A percentile compares a stretch with the other conserved stretches of the same genome.
These are phyloP conservation scores for Atrina japonica DNA, from an alignment of 2,888 invertebrate genomes.

Conservation along the genomic window DNA sequence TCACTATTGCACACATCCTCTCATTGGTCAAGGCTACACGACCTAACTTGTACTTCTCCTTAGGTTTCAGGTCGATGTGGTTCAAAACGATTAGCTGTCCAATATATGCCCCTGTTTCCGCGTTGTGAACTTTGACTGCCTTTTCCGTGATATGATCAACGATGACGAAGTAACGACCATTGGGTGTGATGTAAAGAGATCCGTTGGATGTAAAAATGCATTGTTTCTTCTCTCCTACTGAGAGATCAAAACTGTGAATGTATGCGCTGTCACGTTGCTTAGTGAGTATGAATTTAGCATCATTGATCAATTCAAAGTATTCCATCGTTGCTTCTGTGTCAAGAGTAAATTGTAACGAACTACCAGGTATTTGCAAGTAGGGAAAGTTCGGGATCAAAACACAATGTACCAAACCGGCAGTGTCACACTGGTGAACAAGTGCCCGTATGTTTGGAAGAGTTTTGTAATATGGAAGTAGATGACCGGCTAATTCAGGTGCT, in stretches of 20 bases:
- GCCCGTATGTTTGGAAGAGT: conserved; percentile 73
- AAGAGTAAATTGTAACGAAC: conserved; percentile 73
- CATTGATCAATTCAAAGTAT: conserved; percentile 61
- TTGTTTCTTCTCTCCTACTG: conserved; percentile 66
- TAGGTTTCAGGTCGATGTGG: conserved; percentile 71
- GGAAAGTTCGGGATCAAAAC: conserved; percentile 77
- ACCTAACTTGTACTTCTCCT: conserved; percentile 72
- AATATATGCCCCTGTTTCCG: conserved; percentile 71
- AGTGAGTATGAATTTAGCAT: conserved; percentile 64
- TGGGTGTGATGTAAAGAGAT: conserved; percentile 73
- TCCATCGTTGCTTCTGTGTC: conserved; percentile 57
- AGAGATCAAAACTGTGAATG: conserved; percentile 72
- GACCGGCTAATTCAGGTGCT: conserved; percentile 77
- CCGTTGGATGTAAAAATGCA: conserved; percentile 75
- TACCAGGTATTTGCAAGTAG: conserved; percentile 76
- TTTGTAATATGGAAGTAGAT: conserved; percentile 76
- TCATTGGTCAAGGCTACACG: conserved; percentile 68
- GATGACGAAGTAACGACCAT: conserved; percentile 69
- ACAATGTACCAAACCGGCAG: conserved; percentile 71
- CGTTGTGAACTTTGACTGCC: conserved; percentile 75
- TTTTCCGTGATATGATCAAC: conserved; percentile 77
- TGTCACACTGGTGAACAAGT: conserved; percentile 77
- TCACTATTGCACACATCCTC: conserved; percentile 71
- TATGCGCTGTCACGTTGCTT: conserved; percentile 68
- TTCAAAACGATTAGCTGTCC: conserved; percentile 79